phyloP scores from a whole-genome alignment of 2,888 invertebrate genomes.

The Phrixothrix hirtus region DNA sequence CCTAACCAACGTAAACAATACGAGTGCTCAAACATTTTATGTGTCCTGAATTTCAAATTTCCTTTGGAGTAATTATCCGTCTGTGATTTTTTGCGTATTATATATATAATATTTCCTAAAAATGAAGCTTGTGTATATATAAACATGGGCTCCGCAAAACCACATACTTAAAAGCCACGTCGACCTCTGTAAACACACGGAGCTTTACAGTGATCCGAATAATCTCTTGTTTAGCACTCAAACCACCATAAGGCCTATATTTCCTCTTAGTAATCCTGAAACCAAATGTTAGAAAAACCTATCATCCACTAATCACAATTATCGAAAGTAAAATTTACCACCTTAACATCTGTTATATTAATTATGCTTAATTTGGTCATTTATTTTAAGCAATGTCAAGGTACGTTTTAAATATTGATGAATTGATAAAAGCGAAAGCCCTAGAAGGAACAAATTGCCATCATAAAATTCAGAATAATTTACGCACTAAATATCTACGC shows the following conservation, averaged over 20 bases:
- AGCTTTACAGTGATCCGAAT: slow-evolving; percentile 8
- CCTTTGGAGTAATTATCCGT: too few relatives aligned
- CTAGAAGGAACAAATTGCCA: not conserved
- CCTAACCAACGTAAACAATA: slow-evolving; percentile 28
- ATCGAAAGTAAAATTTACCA: too few relatives aligned
- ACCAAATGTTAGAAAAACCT: slow-evolving; percentile 1
- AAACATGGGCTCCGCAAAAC: slow-evolving; percentile 3
- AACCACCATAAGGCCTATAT: slow-evolving; percentile 7
- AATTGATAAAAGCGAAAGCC: not conserved
- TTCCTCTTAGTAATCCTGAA: slow-evolving; percentile 7
- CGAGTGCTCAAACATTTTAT: too few relatives aligned
- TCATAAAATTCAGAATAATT: not conserved
- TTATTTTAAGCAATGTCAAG: too few relatives aligned
- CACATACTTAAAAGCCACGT: slow-evolving; percentile 2
- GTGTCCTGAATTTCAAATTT: too few relatives aligned
- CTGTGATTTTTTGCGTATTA: too few relatives aligned
- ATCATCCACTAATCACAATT: too few relatives aligned
- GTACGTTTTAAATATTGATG: not conserved
- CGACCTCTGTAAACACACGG: slow-evolving; percentile 4
- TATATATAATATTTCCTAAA: not conserved
- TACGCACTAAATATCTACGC: too few relatives aligned
- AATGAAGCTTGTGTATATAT: too few relatives aligned
- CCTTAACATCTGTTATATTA: too few relatives aligned
- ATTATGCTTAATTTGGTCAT: too few relatives aligned
- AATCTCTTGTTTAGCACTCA: slow-evolving; percentile 10